Evolutionary conservation across 2,797 vertebrate genomes (phyloP).

Genomic region (Ataeniobius toweri): DNA sequence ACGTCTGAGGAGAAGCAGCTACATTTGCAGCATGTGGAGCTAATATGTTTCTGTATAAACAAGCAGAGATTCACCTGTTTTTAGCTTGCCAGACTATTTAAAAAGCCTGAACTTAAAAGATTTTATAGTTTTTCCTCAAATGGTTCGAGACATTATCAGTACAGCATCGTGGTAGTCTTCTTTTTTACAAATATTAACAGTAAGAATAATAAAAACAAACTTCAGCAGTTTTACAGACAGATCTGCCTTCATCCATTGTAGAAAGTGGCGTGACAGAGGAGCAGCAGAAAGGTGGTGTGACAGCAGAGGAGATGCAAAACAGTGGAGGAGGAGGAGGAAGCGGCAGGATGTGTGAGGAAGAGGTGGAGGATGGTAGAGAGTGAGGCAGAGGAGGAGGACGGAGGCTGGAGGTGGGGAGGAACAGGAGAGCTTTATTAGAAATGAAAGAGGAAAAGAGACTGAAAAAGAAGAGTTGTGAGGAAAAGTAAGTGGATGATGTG

Average conservation of each 20-base stretch:
- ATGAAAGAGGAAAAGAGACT: not conserved
- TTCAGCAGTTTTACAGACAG: not conserved
- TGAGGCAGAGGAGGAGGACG: not conserved
- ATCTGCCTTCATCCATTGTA: not conserved
- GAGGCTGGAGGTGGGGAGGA: not conserved
- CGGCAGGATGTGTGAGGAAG: slow-evolving; percentile 7
- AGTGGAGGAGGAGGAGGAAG: not conserved
- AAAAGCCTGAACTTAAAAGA: not conserved
- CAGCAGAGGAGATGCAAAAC: not conserved
- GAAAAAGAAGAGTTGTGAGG: not conserved
- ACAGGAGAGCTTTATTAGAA: slow-evolving; percentile 1
- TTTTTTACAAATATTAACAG: not conserved
- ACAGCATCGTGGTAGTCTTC: too few species aligned
- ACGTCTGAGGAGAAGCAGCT: not conserved
- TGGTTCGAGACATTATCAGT: not conserved
- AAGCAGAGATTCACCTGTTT: too few species aligned
- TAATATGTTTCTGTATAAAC: too few species aligned
- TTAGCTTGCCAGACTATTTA: not conserved
- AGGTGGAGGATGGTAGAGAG: not conserved
- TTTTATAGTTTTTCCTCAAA: not conserved
- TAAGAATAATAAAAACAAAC: not conserved
- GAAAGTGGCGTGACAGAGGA: not conserved
- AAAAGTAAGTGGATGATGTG: slow-evolving; percentile 1
- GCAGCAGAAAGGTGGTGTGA: not conserved
- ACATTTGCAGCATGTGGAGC: too few species aligned